Evolutionary conservation across 2,888 invertebrate genomes (phyloP).

Genomic region (Caradrina kadenii): DNA sequence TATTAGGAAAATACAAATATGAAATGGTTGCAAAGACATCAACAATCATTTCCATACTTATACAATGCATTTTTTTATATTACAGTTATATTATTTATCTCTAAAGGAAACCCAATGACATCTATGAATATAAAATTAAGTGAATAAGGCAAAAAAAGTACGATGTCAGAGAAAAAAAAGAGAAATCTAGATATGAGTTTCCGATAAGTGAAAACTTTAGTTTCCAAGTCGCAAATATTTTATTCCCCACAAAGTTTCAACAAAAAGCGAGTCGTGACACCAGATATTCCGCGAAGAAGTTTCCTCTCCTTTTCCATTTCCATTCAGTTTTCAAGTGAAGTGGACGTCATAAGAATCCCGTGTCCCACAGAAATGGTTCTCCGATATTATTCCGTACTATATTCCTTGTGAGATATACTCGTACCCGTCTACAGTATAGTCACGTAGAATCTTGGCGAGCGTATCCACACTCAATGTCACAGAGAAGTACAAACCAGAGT

Average conservation of each 20-base stretch:
- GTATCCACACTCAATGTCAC: conserved; percentile 35
- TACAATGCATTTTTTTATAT: too few species aligned
- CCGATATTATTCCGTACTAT: conserved; percentile 47
- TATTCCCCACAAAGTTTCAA: conserved; percentile 38
- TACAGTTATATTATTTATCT: too few species aligned
- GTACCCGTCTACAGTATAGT: conserved; percentile 42
- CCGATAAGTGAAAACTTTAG: conserved; percentile 26
- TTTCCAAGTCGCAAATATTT: conserved; percentile 24
- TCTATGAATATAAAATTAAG: background rate
- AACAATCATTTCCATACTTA: too few species aligned
- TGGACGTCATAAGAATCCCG: conserved; percentile 59
- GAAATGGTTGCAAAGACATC: too few species aligned
- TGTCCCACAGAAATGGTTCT: conserved; percentile 42
- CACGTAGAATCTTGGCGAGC: conserved; percentile 62
- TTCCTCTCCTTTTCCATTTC: conserved; percentile 41
- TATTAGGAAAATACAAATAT: too few species aligned
- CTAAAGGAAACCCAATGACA: background rate
- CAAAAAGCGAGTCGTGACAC: conserved; percentile 46
- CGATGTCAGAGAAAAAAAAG: conserved; percentile 3
- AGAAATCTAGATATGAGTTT: conserved; percentile 19
- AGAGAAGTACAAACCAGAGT: conserved; percentile 15
- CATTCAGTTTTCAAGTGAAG: conserved; percentile 50
- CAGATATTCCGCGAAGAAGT: conserved; percentile 41
- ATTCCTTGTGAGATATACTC: conserved; percentile 33
- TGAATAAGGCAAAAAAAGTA: background rate